A percentile compares a stretch with the other conserved stretches of the same genome.
Conservation (phyloP, 2,888 invertebrate genomes). For the Craniophora ligustri region DNA sequence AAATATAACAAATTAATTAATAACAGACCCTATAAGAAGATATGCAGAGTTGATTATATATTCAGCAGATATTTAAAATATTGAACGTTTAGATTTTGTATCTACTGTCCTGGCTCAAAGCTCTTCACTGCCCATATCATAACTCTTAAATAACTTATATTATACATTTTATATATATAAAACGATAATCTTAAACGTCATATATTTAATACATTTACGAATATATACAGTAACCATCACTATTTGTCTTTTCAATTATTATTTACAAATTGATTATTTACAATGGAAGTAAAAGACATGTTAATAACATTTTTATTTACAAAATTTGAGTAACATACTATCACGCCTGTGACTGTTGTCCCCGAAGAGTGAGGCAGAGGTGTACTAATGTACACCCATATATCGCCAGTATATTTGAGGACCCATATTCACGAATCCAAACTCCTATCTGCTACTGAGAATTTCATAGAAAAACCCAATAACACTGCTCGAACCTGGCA, state of each 20-base stretch:
- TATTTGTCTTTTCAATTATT: constrained; percentile 75
- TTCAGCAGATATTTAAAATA: constrained; percentile 21
- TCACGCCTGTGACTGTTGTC: too few species aligned
- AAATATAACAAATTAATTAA: neutral
- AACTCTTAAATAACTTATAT: constrained; percentile 46
- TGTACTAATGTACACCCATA: too few species aligned
- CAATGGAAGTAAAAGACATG: constrained; percentile 18
- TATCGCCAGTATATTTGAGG: too few species aligned
- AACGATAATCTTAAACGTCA: constrained; percentile 55
- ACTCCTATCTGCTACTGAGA: too few species aligned
- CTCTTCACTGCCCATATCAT: constrained; percentile 64
- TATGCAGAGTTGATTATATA: constrained; percentile 34
- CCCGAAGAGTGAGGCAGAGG: too few species aligned
- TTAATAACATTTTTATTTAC: constrained; percentile 44
- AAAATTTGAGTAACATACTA: constrained; percentile 36
- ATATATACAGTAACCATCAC: constrained; percentile 80
- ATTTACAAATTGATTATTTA: constrained; percentile 53
- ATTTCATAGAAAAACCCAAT: too few species aligned
- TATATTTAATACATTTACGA: constrained; percentile 49
- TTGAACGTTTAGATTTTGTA: constrained; percentile 42
- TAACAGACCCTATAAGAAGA: constrained; percentile 11
- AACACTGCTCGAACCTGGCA: too few species aligned
- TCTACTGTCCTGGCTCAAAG: constrained; percentile 80
- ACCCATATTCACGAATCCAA: too few species aligned
- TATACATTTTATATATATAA: constrained; percentile 58